These are phyloP conservation scores for Bilobella aurantiaca DNA, from an alignment of 1,140 invertebrate species.

Conservation along the genomic window DNA sequence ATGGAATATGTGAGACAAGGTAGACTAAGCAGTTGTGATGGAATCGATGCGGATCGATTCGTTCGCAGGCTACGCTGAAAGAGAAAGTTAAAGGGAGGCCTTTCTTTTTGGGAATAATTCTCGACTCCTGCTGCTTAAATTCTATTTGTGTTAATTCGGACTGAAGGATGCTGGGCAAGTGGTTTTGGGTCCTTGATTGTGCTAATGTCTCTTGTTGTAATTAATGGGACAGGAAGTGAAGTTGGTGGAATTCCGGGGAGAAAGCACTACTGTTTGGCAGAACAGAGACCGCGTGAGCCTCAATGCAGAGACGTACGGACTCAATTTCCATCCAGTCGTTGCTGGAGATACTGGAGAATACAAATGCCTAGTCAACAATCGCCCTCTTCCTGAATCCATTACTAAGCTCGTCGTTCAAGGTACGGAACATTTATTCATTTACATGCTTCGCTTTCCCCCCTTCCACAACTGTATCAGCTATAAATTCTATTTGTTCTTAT, in stretches of 20 bases:
- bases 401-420: slow-evolving; percentile 56
- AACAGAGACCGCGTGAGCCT: slow-evolving; percentile 48
- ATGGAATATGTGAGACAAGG: background rate
- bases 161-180: background rate
- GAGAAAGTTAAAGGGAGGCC: too few relatives aligned
- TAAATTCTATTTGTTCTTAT: too few relatives aligned
- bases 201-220: slow-evolving; percentile 11
- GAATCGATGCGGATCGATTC: background rate
- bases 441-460: too few relatives aligned
- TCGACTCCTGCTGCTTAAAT: too few relatives aligned
- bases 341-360: slow-evolving; percentile 55
- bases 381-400: slow-evolving; percentile 51
- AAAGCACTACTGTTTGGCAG: slow-evolving; percentile 46
- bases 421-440: slow-evolving; percentile 36
- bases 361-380: slow-evolving; percentile 55
- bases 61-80: too few relatives aligned
- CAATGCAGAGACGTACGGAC: slow-evolving; percentile 49
- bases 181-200: background rate
- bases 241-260: slow-evolving; percentile 46
- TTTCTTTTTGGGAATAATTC: too few relatives aligned
- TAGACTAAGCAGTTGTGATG: too few relatives aligned
- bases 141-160: too few relatives aligned
- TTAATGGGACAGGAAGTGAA: slow-evolving; percentile 35
- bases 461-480: too few relatives aligned
- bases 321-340: slow-evolving; percentile 52